A percentile compares a stretch with the other conserved stretches of the same genome.
Evolutionary conservation across 2,888 invertebrate genomes (phyloP).

Genomic region (Sisyra nigra): DNA sequence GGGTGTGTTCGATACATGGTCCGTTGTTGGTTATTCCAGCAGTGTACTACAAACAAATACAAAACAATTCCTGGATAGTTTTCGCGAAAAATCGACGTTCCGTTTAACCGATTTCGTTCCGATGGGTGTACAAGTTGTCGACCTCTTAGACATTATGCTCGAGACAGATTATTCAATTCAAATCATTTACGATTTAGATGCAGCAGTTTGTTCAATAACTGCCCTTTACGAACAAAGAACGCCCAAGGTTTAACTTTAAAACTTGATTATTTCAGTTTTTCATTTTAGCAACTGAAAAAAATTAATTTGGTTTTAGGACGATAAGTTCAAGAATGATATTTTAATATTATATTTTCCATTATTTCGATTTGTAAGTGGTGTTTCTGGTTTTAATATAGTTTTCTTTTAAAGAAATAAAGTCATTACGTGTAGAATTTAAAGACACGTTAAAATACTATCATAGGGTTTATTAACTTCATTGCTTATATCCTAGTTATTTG

Average conservation of each 20-base stretch:
- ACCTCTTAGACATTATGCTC: background rate
- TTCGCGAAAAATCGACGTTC: background rate
- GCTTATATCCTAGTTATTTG: too few species aligned
- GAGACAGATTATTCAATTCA: background rate
- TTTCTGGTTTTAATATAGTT: too few species aligned
- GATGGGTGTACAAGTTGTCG: constrained; percentile 1
- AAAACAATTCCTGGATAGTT: background rate
- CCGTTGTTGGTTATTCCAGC: background rate
- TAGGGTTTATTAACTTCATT: too few species aligned
- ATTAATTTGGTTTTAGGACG: too few species aligned
- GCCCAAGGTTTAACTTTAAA: background rate
- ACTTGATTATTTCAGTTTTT: too few species aligned
- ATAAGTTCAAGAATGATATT: too few species aligned
- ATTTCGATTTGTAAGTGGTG: too few species aligned
- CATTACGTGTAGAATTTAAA: too few species aligned
- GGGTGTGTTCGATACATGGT: background rate
- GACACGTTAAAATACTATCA: too few species aligned
- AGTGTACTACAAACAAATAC: background rate
- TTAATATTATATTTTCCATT: too few species aligned
- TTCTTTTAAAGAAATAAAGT: too few species aligned
- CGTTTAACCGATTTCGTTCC: background rate
- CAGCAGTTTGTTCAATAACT: background rate
- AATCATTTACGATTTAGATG: constrained; percentile 1
- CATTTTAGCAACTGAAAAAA: too few species aligned
- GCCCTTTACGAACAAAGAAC: background rate